These are phyloP conservation scores for Gymnoscopelus microlampas DNA, from an alignment of 2,797 vertebrate genomes.

Conservation along the genomic window DNA sequence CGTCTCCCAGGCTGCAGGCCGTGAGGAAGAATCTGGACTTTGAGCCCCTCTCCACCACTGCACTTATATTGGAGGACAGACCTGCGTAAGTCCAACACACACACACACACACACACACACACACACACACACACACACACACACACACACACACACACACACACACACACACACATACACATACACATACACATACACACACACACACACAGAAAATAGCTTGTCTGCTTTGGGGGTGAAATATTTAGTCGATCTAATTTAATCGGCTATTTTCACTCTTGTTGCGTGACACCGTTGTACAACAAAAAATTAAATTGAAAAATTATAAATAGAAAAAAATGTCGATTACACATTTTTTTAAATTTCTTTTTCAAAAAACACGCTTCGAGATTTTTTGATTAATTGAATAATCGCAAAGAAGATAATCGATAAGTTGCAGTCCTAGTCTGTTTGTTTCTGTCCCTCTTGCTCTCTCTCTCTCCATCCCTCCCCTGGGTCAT, in stretches of 20 bases:
- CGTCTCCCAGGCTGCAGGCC: conserved; percentile 87
- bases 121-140: background rate
- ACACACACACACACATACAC: conserved; percentile 8
- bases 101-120: conserved; percentile 16
- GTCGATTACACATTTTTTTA: no score
- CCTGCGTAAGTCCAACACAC: conserved; percentile 86
- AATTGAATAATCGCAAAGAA: no score
- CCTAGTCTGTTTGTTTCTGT: background rate
- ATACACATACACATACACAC: no score
- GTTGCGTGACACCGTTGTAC: no score
- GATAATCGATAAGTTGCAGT: no score
- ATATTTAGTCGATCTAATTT: no score
- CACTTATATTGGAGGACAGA: conserved; percentile 93
- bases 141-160: conserved; percentile 21
- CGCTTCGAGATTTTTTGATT: background rate
- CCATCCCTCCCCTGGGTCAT: conserved; percentile 14
- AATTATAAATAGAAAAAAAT: no score
- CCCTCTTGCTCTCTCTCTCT: conserved; percentile 20
- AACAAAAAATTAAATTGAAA: no score
- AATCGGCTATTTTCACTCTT: no score
- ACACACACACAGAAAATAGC: no score
- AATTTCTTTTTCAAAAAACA: background rate
- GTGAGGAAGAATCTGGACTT: conserved; percentile 95
- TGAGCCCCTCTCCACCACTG: conserved; percentile 94
- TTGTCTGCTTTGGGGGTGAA: no score